Percentiles rank a stretch among this genome's conserved stretches.
Conservation (phyloP, 2,113 vertebrate genomes). For the Mugil cephalus region DNA sequence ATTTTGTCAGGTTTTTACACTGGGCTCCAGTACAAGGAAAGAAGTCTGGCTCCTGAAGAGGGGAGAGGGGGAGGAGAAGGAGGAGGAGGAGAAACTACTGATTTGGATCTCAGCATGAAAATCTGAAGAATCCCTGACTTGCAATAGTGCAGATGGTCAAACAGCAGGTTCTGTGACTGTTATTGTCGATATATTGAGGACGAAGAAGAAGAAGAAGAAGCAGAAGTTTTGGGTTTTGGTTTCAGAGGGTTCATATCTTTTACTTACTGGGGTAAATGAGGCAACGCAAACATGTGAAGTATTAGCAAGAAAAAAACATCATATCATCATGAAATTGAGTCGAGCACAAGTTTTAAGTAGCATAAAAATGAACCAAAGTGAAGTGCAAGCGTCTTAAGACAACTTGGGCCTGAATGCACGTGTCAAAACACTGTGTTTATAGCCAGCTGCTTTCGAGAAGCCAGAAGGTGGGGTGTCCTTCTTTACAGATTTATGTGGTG, state of each 20-base stretch:
- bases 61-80: conserved; percentile 25
- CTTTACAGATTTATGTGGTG: conserved; percentile 25
- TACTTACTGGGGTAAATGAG: neutral
- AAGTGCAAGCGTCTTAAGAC: neutral
- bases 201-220: too few species aligned
- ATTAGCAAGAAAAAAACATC: neutral
- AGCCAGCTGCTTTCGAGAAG: neutral
- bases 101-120: conserved; percentile 64
- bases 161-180: conserved; percentile 42
- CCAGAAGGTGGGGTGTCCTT: neutral
- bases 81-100: conserved; percentile 38
- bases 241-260: neutral
- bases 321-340: neutral
- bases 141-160: conserved; percentile 67
- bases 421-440: neutral
- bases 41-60: conserved; percentile 36
- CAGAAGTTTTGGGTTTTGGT: neutral
- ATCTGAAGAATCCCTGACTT: conserved; percentile 61
- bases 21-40: conserved; percentile 27
- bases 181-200: conserved; percentile 43
- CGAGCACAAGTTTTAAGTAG: neutral
- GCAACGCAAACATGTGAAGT: neutral
- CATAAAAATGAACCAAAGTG: neutral
- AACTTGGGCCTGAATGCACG: too few species aligned
- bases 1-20: conserved; percentile 9